Base-by-base conservation (phyloP, 2,888 invertebrate species). In the Drosophila phalerata region DNA sequence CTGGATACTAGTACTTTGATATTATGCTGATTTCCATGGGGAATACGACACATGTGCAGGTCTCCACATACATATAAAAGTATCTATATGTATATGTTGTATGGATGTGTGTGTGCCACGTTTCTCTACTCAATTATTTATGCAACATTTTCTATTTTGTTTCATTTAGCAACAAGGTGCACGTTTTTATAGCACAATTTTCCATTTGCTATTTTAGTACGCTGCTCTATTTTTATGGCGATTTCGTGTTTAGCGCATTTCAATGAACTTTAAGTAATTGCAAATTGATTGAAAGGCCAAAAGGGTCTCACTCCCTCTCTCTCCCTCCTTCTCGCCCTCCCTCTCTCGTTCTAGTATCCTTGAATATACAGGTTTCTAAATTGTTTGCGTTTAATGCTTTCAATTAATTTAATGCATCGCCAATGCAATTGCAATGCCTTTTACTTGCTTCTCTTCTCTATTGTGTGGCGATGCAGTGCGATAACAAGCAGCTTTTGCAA, bases 11-110 rank as follows among this genome's bases (percentile, higher is more conserved):
- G 38, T 43, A 74, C 74, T 81, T 85, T 73, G 19, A 81, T 87
- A 90, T 88, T 85, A 90, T 89, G 87, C 77, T 90, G 89, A 89
- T 89, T 89, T 89, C 89, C 89, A 87, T 82, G 73, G 90, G 89
- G 89, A 87, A 85, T 90, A 71, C 73, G 73, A 81, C 63, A 85
- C 69, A 85, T 88, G 86, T 79, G 73, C 70, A 65, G 37, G 10
- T 45, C 43, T 34, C 32, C 43, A 53, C n/a, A 37, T 38, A 58
- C 10, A 30, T 9, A 30, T 6, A 28, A 0, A 8, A 28, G 28
- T 8, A n/a, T 13, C 1, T 8, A 19, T 30, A n/a, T 22, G n/a
- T 42, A 37, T 17, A 11, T 48, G 15, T n/a, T 38, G 10, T 65
- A 28, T 42, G 2, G 37, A 11, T 38, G 37, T 51, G 19, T 40